Conservation (phyloP, 1,140 invertebrate genomes). For the Drosophila orena region DNA sequence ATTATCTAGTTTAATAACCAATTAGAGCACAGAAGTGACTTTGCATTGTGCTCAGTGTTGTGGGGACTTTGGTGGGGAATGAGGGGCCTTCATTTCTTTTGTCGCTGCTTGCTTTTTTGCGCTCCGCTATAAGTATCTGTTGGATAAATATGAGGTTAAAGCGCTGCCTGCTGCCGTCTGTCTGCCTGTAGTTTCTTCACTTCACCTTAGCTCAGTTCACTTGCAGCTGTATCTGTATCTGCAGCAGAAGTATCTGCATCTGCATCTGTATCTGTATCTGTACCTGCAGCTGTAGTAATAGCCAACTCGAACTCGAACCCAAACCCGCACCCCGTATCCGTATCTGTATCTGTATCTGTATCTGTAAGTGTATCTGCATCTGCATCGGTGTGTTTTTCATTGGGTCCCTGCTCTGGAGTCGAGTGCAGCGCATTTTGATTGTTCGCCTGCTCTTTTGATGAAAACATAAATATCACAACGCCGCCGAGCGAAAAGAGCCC, state of each 20-base stretch:
- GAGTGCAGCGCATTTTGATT: constrained; percentile 79
- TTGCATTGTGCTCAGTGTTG: constrained; percentile 1
- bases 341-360: constrained; percentile 15
- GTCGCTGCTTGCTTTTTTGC: constrained; percentile 62
- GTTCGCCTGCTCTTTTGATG: constrained; percentile 80
- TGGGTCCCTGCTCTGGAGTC: constrained; percentile 46
- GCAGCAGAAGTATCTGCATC: constrained; percentile 13
- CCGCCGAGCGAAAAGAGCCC: constrained; percentile 39
- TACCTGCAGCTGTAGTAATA: constrained; percentile 40
- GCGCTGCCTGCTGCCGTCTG: constrained; percentile 73
- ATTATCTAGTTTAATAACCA: neutral
- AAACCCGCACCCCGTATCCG: constrained; percentile 2
- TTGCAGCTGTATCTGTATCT: constrained; percentile 55
- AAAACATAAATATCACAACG: constrained; percentile 79
- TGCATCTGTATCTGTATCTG: constrained; percentile 19
- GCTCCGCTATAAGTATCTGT: constrained; percentile 79
- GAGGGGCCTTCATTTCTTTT: constrained; percentile 59
- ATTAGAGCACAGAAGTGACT: neutral
- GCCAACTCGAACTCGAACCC: constrained; percentile 33
- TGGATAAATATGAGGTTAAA: constrained; percentile 85
- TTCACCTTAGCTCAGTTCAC: constrained; percentile 48
- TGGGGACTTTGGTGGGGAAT: constrained; percentile 11
- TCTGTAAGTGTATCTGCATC: constrained; percentile 33
- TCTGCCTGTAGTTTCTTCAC: constrained; percentile 45
- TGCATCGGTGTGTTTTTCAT: constrained; percentile 35